Percentiles rank a stretch among this genome's conserved stretches.
Evolutionary conservation across 2,797 vertebrate genomes (phyloP).

Genomic region (Betta splendens): DNA sequence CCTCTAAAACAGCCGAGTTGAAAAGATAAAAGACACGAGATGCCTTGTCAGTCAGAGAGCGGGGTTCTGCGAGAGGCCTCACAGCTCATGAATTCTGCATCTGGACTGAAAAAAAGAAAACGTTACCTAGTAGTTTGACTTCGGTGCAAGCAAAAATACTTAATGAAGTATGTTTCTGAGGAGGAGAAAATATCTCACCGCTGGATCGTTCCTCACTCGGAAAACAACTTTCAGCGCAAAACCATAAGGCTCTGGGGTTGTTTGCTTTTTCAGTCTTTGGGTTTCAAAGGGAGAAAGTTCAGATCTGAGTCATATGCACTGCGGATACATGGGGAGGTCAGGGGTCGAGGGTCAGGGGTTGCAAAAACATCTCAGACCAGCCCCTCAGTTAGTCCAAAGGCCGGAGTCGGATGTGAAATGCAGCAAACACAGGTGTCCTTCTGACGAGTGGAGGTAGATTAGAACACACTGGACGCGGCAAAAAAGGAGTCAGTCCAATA

Average conservation of each 20-base stretch:
- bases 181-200: constrained; percentile 1
- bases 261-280: constrained; percentile 72
- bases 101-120: constrained; percentile 32
- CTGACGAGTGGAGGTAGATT: constrained; percentile 12
- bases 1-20: constrained; percentile 74
- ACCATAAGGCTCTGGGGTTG: constrained; percentile 44
- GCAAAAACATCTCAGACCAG: constrained; percentile 71
- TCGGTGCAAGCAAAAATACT: background rate
- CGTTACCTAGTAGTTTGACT: constrained; percentile 10
- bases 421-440: constrained; percentile 58
- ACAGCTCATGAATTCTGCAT: constrained; percentile 58
- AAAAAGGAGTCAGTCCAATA: background rate
- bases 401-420: constrained; percentile 46
- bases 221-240: constrained; percentile 39
- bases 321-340: constrained; percentile 65
- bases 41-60: constrained; percentile 66
- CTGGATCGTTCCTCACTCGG: constrained; percentile 22
- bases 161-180: background rate
- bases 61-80: constrained; percentile 45
- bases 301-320: constrained; percentile 68
- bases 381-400: constrained; percentile 38
- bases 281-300: constrained; percentile 75
- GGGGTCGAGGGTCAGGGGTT: constrained; percentile 68
- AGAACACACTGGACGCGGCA: background rate
- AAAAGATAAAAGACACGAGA: constrained; percentile 78